Conservation (phyloP, 2,113 vertebrate genomes). For the Leucopternis melanops region DNA sequence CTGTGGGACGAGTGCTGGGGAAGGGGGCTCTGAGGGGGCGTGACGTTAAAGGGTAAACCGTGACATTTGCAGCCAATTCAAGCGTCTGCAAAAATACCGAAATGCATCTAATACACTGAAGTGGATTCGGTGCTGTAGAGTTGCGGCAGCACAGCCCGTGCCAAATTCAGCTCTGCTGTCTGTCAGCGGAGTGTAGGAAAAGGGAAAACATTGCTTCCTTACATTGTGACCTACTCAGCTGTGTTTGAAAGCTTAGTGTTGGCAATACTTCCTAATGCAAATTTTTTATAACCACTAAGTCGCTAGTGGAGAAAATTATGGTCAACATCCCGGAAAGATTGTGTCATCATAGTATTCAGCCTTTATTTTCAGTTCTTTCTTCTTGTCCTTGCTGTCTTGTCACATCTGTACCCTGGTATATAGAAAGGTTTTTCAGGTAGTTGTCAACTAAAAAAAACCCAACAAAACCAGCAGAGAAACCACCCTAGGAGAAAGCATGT, state of each 20-base stretch:
- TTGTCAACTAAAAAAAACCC: background rate
- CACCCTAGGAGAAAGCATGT: background rate
- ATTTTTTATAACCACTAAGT: background rate
- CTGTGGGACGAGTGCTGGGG: rapidly evolving
- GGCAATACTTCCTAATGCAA: background rate
- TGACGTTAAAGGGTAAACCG: rapidly evolving
- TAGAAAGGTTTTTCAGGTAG: background rate
- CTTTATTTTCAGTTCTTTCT: background rate
- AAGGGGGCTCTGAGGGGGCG: background rate
- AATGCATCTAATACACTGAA: background rate
- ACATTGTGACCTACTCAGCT: rapidly evolving
- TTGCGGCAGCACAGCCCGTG: rapidly evolving
- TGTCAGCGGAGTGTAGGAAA: background rate
- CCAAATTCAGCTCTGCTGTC: background rate
- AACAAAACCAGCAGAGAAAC: background rate
- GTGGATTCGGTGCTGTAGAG: background rate
- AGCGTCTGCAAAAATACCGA: background rate
- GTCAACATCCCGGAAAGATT: background rate
- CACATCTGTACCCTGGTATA: background rate
- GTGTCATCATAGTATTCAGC: no score
- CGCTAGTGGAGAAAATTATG: background rate
- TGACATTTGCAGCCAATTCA: background rate
- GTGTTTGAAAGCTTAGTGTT: background rate
- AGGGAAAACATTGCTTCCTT: background rate
- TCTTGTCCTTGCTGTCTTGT: background rate